Conservation (phyloP, 2,797 vertebrate genomes). For the Okamejei kenojei region DNA sequence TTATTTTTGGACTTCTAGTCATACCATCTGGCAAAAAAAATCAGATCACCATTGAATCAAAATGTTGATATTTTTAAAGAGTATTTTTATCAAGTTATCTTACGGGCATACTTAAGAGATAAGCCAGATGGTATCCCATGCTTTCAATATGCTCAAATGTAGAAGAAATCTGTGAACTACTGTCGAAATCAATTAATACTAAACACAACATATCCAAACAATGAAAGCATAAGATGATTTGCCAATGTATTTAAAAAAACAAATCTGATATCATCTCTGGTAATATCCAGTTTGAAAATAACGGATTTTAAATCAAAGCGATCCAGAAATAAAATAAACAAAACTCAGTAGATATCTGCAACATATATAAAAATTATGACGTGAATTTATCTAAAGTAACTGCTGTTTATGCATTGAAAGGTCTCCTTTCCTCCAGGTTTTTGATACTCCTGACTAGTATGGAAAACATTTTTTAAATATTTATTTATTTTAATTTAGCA, state of each 20-base stretch:
- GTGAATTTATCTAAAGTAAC: no score
- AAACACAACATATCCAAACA: background rate
- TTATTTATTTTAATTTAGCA: background rate
- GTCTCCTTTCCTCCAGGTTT: background rate
- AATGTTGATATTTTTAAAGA: background rate
- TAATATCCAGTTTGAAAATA: background rate
- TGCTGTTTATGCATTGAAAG: background rate
- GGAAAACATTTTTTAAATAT: background rate
- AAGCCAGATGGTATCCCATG: background rate
- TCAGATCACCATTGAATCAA: background rate
- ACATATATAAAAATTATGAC: background rate
- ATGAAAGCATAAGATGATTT: background rate
- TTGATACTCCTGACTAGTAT: background rate
- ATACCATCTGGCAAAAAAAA: slow-evolving; percentile 19
- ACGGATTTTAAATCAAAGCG: background rate
- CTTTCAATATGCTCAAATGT: background rate
- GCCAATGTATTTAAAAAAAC: background rate
- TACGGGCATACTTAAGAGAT: background rate
- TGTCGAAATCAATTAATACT: background rate
- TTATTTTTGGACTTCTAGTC: background rate
- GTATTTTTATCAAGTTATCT: background rate
- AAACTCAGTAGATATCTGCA: background rate
- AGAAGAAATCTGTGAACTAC: background rate
- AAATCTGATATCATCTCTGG: background rate
- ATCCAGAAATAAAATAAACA: background rate